A percentile compares a stretch with the other conserved stretches of the same genome.
phyloP scores from a whole-genome alignment of 2,113 vertebrate species.

The Pseudorasbora parva region DNA sequence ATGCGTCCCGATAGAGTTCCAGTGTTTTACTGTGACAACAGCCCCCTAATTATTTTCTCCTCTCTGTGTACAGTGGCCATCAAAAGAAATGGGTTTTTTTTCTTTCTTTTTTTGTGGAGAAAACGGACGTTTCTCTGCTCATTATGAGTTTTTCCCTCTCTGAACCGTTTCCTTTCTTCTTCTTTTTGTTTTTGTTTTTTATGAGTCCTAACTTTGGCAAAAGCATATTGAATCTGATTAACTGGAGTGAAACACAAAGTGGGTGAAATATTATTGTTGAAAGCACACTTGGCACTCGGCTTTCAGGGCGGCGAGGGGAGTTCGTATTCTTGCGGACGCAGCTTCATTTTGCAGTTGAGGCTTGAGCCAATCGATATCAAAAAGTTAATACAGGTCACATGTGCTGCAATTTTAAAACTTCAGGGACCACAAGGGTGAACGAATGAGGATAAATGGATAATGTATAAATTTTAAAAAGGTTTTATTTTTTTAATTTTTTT shows the following conservation, averaged over 20 bases:
- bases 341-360: neutral
- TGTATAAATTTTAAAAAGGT: no score
- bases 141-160: conserved; percentile 4
- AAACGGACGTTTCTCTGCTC: conserved; percentile 31
- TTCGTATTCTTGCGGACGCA: neutral
- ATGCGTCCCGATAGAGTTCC: conserved; percentile 54
- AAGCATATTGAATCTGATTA: conserved; percentile 5
- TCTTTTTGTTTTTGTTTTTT: neutral
- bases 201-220: neutral
- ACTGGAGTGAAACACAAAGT: neutral
- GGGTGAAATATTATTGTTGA: neutral
- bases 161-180: neutral
- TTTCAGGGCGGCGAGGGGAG: neutral
- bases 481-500: no score
- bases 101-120: no score
- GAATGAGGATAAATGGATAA: conserved; percentile 22
- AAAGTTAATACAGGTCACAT: neutral
- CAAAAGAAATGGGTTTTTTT: conserved; percentile 30
- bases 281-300: neutral
- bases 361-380: neutral
- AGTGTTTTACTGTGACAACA: conserved; percentile 54
- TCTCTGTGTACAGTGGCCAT: conserved; percentile 21
- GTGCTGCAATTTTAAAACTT: neutral
- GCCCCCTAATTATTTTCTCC: conserved; percentile 53
- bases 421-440: neutral